Evolutionary conservation across 2,113 vertebrate genomes (phyloP).

Genomic region (Cettia cetti): DNA sequence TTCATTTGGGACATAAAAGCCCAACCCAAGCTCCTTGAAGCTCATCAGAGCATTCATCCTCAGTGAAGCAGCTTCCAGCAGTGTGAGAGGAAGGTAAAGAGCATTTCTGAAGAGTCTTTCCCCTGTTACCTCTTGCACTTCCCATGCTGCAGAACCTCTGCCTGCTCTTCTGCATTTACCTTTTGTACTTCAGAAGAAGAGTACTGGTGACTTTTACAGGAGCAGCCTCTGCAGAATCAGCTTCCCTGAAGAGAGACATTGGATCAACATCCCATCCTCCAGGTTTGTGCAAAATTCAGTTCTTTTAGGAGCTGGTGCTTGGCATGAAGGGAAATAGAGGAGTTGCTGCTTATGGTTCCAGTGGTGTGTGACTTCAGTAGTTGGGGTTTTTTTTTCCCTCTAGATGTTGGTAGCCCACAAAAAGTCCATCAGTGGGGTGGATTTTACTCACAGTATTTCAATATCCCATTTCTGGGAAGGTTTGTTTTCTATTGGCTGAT

Average conservation of each 20-base stretch:
- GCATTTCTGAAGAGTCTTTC: neutral
- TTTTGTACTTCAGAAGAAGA: neutral
- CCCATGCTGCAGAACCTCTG: neutral
- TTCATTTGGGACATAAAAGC: neutral
- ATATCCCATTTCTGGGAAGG: conserved; percentile 79
- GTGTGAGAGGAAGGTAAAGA: neutral
- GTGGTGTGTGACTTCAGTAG: conserved; percentile 47
- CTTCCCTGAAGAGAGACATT: neutral
- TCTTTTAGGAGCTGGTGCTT: neutral
- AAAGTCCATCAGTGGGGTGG: neutral
- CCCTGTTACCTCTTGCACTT: neutral
- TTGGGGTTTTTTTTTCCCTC: neutral
- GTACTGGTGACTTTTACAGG: neutral
- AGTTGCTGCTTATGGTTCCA: neutral
- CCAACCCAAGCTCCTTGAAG: neutral
- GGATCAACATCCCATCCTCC: neutral
- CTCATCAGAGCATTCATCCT: neutral
- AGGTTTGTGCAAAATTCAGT: neutral
- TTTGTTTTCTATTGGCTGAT: conserved; percentile 41
- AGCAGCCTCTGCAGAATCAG: neutral
- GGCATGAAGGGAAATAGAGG: neutral
- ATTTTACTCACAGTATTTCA: conserved; percentile 72
- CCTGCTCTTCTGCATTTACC: neutral
- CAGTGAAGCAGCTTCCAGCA: neutral
- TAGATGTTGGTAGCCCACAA: neutral